phyloP scores from a whole-genome alignment of 2,113 vertebrate genomes.

The Vimba vimba region DNA sequence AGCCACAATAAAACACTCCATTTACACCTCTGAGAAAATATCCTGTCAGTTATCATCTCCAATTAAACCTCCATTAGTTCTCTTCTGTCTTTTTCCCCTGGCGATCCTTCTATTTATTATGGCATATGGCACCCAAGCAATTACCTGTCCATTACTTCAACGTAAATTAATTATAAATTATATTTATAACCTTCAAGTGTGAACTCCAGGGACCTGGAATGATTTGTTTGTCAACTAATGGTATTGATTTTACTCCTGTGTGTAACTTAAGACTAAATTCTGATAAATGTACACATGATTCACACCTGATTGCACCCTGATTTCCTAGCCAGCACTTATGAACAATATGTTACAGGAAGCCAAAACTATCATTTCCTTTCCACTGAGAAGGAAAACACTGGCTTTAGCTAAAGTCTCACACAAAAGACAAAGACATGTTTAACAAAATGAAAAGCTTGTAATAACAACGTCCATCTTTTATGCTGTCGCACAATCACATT shows the following conservation, averaged over 20 bases:
- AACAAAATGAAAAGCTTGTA: not conserved
- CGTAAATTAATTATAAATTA: slow-evolving; percentile 51
- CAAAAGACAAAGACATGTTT: slow-evolving; percentile 28
- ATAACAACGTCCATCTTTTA: slow-evolving; percentile 1
- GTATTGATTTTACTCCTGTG: slow-evolving; percentile 40
- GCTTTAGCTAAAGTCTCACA: not conserved
- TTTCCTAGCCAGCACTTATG: slow-evolving; percentile 17
- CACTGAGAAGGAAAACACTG: slow-evolving; percentile 24
- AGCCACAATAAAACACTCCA: slow-evolving; percentile 61
- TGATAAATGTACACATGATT: slow-evolving; percentile 38
- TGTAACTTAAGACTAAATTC: slow-evolving; percentile 34
- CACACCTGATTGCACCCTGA: slow-evolving; percentile 22
- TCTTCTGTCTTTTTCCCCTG: slow-evolving; percentile 22
- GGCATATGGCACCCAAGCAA: slow-evolving; percentile 33
- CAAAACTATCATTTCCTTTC: slow-evolving; percentile 24
- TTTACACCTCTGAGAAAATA: slow-evolving; percentile 61
- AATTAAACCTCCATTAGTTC: slow-evolving; percentile 48
- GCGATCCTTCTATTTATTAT: slow-evolving; percentile 39
- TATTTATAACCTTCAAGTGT: slow-evolving; percentile 47
- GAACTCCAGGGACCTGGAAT: slow-evolving; percentile 31
- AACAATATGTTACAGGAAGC: slow-evolving; percentile 21
- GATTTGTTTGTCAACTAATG: slow-evolving; percentile 50
- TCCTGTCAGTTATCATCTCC: slow-evolving; percentile 67
- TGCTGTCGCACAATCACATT: not conserved
- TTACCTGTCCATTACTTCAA: slow-evolving; percentile 52